These are phyloP conservation scores for Andrena flavipes DNA, from an alignment of 2,888 invertebrate species.

Conservation along the genomic window DNA sequence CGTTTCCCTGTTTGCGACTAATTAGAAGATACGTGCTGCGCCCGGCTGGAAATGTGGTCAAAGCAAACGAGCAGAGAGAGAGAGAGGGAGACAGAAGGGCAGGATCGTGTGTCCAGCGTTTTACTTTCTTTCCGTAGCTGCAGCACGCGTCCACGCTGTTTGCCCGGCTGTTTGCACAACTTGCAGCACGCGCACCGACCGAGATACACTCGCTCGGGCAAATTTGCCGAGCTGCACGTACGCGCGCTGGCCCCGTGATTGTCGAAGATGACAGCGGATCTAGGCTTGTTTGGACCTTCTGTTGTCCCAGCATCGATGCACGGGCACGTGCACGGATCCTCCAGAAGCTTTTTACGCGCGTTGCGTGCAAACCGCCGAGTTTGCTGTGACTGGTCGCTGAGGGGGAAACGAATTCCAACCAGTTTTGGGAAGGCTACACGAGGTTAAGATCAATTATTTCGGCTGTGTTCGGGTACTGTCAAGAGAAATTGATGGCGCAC, in stretches of 20 bases:
- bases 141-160: conserved; percentile 61
- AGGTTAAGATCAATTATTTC: conserved; percentile 1
- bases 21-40: conserved; percentile 51
- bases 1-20: conserved; percentile 35
- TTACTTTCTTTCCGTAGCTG: conserved; percentile 51
- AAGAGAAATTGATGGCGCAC: too few relatives aligned
- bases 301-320: conserved; percentile 46
- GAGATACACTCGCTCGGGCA: conserved; percentile 56
- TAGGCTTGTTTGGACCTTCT: conserved; percentile 60
- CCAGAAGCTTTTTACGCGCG: conserved; percentile 70
- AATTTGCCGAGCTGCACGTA: conserved; percentile 68
- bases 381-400: conserved; percentile 22
- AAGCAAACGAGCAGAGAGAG: conserved; percentile 26
- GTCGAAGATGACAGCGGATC: conserved; percentile 66
- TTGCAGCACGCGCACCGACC: conserved; percentile 46
- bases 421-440: too few relatives aligned
- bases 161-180: conserved; percentile 61
- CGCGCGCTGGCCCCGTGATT: conserved; percentile 58
- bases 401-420: conserved; percentile 1
- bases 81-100: neutral
- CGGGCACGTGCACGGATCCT: conserved; percentile 55
- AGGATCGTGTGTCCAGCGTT: conserved; percentile 25
- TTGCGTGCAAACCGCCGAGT: conserved; percentile 51
- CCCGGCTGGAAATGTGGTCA: neutral
- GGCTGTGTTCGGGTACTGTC: too few relatives aligned